These are phyloP conservation scores for Caenorhabditis remanei DNA, from an alignment of 1,140 invertebrate genomes.

Conservation along the genomic window DNA sequence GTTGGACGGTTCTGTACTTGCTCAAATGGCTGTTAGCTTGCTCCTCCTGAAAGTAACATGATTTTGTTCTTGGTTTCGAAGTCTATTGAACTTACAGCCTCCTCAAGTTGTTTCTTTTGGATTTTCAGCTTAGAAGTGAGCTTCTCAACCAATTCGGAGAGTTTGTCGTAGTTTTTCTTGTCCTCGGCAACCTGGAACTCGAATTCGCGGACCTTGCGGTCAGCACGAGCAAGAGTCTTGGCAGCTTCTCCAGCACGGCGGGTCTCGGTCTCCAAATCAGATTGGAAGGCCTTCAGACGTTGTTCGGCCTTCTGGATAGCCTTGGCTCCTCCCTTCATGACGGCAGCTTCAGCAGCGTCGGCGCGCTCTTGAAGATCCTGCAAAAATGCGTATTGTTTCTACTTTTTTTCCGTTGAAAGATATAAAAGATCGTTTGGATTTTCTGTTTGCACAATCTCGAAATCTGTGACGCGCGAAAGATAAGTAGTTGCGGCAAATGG, in stretches of 20 bases:
- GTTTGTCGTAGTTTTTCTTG: conserved; percentile 78
- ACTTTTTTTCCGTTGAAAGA: not conserved
- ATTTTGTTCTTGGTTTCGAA: too few relatives aligned
- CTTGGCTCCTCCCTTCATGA: conserved; percentile 94
- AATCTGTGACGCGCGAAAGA: conserved; percentile 33
- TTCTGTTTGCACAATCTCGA: not conserved
- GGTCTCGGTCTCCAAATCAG: conserved; percentile 96
- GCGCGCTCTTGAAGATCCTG: conserved; percentile 76
- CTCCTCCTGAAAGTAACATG: conserved; percentile 90
- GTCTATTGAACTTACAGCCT: conserved; percentile 83
- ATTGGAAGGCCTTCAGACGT: conserved; percentile 86
- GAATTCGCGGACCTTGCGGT: conserved; percentile 82
- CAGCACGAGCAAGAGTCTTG: conserved; percentile 85
- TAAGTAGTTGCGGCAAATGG: conserved; percentile 1
- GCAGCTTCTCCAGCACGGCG: conserved; percentile 89
- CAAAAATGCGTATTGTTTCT: not conserved
- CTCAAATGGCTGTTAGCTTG: conserved; percentile 96
- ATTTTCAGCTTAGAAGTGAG: conserved; percentile 98
- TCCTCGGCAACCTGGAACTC: conserved; percentile 84
- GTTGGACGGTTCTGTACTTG: conserved; percentile 98
- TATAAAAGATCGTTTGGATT: not conserved
- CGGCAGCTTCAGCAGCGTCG: conserved; percentile 91
- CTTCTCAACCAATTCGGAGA: conserved; percentile 94
- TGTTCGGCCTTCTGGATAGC: conserved; percentile 82
- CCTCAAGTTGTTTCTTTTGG: conserved; percentile 99